phyloP scores from a whole-genome alignment of 2,888 invertebrate species.

The Cinara cedri region DNA sequence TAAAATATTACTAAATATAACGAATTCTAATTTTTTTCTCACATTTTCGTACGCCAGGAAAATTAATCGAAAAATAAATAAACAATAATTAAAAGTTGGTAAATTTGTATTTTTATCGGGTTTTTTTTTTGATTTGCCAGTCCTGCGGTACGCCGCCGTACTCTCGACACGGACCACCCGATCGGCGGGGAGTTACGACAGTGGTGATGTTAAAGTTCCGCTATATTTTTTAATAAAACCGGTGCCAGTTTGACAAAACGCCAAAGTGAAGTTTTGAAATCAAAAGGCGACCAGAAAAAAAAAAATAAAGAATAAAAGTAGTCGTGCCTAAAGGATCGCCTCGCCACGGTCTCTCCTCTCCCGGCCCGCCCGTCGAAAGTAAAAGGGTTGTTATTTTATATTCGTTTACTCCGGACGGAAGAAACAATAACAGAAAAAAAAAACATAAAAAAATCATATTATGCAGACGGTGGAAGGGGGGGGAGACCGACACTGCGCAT shows the following conservation, averaged over 20 bases:
- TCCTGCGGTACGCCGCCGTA: no score
- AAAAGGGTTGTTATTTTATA: neutral
- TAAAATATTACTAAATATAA: no score
- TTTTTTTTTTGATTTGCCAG: no score
- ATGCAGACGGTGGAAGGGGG: neutral
- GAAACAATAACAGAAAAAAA: neutral
- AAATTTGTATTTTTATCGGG: no score
- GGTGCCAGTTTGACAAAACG: constrained; percentile 41
- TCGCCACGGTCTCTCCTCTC: neutral
- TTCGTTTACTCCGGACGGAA: neutral
- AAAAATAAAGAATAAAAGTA: neutral
- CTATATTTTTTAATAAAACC: neutral
- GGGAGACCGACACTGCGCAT: neutral
- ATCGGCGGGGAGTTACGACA: no score
- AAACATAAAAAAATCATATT: neutral
- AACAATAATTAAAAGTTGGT: no score
- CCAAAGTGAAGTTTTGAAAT: constrained; percentile 9
- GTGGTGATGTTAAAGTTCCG: neutral
- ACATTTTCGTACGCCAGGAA: no score
- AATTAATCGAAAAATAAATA: no score
- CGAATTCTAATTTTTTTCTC: no score
- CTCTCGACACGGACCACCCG: no score
- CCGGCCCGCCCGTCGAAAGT: neutral
- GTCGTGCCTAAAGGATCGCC: no score
- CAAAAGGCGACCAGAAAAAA: neutral